A percentile compares a stretch with the other conserved stretches of the same genome.
Evolutionary conservation across 2,888 invertebrate genomes (phyloP).

Genomic region (Caenorhabditis sulstoni): DNA sequence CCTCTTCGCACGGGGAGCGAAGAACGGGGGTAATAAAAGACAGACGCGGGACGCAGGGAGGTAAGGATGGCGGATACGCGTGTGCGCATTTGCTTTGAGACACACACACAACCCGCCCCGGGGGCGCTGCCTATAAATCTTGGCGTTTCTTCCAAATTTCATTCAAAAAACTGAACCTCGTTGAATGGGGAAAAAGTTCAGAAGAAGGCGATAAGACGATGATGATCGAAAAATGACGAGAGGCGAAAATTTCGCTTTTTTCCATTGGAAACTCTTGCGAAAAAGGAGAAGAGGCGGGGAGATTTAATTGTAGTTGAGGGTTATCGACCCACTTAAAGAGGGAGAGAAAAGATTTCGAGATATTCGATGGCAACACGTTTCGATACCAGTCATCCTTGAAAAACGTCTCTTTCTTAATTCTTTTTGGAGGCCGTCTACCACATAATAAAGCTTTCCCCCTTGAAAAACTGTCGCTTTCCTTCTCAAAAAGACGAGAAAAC

Average conservation of each 20-base stretch:
- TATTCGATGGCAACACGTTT: conserved; percentile 35
- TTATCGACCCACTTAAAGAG: conserved; percentile 47
- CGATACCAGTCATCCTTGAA: conserved; percentile 38
- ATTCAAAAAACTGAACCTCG: conserved; percentile 1
- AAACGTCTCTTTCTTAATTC: background rate
- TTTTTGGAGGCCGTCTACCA: conserved; percentile 18
- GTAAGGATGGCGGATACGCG: conserved; percentile 23
- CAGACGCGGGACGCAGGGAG: conserved; percentile 19
- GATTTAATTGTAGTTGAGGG: conserved; percentile 25
- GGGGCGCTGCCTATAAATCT: conserved; percentile 4
- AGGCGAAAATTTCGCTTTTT: background rate
- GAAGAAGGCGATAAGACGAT: conserved; percentile 16
- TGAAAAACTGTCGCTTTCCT: background rate
- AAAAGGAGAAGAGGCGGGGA: conserved; percentile 2
- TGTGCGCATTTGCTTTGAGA: conserved; percentile 23
- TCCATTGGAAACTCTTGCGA: conserved; percentile 12
- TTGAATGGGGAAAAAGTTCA: conserved; percentile 11
- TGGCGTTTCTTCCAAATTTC: conserved; percentile 8
- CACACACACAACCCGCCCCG: conserved; percentile 2
- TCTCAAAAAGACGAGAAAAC: background rate
- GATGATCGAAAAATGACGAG: background rate
- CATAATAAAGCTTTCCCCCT: conserved; percentile 5
- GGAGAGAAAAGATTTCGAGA: conserved; percentile 30
- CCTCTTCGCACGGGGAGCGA: background rate
- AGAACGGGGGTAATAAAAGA: conserved; percentile 31